Conservation (phyloP, 1,140 invertebrate genomes). For the Temnothorax longispinosus region DNA sequence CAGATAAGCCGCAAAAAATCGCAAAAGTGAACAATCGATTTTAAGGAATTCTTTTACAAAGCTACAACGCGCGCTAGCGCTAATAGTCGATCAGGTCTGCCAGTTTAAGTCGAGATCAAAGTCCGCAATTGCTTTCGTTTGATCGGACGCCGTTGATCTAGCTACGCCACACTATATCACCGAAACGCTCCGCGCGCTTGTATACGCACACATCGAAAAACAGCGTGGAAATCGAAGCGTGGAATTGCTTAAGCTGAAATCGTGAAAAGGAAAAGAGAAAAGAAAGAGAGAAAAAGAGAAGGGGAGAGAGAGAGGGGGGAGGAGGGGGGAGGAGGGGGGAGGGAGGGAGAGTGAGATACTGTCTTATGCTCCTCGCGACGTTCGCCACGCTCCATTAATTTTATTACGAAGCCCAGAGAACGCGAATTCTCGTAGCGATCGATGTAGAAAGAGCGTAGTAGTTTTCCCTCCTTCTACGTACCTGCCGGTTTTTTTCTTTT, state of each 20-base stretch:
- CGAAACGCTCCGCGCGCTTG: neutral
- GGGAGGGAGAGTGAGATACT: slow-evolving; percentile 62
- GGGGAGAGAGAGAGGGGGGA: slow-evolving; percentile 14
- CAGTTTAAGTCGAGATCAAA: slow-evolving; percentile 37
- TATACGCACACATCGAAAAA: slow-evolving; percentile 5
- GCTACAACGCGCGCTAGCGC: neutral
- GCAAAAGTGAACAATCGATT: neutral
- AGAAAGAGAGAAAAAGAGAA: neutral
- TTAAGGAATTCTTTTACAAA: slow-evolving; percentile 16
- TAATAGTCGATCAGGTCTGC: neutral
- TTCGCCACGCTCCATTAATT: slow-evolving; percentile 78
- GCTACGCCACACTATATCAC: neutral
- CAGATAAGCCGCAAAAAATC: neutral
- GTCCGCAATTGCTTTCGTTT: slow-evolving; percentile 24
- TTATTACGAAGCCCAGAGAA: slow-evolving; percentile 75
- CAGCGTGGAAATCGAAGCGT: slow-evolving; percentile 73
- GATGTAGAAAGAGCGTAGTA: slow-evolving; percentile 41
- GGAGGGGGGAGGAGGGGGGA: neutral
- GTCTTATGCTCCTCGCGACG: slow-evolving; percentile 61
- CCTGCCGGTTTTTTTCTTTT: neutral
- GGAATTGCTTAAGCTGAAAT: slow-evolving; percentile 73
- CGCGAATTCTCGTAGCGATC: slow-evolving; percentile 64
- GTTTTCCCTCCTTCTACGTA: slow-evolving; percentile 13
- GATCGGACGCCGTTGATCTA: neutral
- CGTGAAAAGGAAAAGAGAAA: slow-evolving; percentile 62